These are phyloP conservation scores for Elymnias hypermnestra DNA, from an alignment of 1,140 invertebrate species.

Conservation along the genomic window DNA sequence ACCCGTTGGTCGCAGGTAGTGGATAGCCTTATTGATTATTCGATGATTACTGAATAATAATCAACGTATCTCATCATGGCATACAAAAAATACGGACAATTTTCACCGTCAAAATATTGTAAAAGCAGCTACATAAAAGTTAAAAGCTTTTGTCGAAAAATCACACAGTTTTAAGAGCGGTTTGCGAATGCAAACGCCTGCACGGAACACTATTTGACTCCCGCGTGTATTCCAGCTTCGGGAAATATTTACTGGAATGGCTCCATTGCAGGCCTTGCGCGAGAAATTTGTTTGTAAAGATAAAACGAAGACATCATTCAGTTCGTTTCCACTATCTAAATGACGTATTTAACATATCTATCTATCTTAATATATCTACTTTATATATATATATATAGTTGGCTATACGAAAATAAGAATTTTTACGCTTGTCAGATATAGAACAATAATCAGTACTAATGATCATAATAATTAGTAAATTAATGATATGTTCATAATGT, in stretches of 20 bases:
- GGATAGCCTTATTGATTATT: no score
- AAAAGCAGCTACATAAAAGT: constrained; percentile 45
- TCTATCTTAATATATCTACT: no score
- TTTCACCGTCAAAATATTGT: not conserved
- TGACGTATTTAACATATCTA: not conserved
- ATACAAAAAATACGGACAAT: no score
- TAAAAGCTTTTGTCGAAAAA: constrained; percentile 64
- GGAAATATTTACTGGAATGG: constrained; percentile 37
- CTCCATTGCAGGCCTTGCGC: constrained; percentile 21
- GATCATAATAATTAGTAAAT: no score
- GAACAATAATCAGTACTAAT: no score
- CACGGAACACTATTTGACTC: constrained; percentile 45
- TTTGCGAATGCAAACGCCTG: constrained; percentile 35
- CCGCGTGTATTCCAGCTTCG: constrained; percentile 34
- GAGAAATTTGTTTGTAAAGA: constrained; percentile 22
- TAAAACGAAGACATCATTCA: constrained; percentile 7
- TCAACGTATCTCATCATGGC: no score
- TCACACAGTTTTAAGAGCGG: constrained; percentile 42
- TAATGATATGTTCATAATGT: no score
- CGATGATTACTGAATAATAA: no score
- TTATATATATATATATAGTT: no score
- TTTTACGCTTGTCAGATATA: no score
- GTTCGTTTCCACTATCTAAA: not conserved
- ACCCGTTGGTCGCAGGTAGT: no score
- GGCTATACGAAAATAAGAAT: no score